Evolutionary conservation across 2,888 invertebrate genomes (phyloP).

Genomic region (Hydriomena furcata): DNA sequence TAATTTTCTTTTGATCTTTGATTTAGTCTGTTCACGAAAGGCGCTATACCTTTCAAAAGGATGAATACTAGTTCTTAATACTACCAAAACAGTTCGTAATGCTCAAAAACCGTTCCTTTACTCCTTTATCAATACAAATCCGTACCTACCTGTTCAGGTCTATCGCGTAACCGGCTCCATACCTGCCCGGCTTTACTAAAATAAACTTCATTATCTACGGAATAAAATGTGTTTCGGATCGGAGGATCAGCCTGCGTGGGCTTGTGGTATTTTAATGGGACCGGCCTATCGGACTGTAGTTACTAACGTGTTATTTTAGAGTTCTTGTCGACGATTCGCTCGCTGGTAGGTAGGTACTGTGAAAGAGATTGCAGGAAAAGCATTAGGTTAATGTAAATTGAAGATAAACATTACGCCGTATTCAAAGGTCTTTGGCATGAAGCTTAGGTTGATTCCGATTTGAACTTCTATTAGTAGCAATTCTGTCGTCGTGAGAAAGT

Average conservation of each 20-base stretch:
- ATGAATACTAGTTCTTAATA: constrained; percentile 32
- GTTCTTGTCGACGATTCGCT: constrained; percentile 30
- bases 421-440: too few relatives aligned
- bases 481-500: too few relatives aligned
- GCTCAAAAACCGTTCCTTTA: constrained; percentile 27
- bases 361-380: constrained; percentile 27
- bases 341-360: constrained; percentile 24
- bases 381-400: constrained; percentile 24
- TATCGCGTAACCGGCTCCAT: constrained; percentile 42
- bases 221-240: constrained; percentile 46
- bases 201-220: constrained; percentile 32
- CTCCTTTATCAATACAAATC: constrained; percentile 45
- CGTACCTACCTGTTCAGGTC: constrained; percentile 44
- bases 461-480: too few relatives aligned
- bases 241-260: constrained; percentile 47
- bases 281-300: constrained; percentile 45
- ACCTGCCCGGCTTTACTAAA: constrained; percentile 20
- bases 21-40: background rate
- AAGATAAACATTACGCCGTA: too few relatives aligned
- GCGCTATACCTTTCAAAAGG: constrained; percentile 5
- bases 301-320: constrained; percentile 40
- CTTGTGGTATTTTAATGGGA: constrained; percentile 63
- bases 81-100: constrained; percentile 33
- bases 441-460: too few relatives aligned
- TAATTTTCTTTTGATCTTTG: too few relatives aligned